Conservation (phyloP, 2,113 vertebrate genomes). For the Psettodes erumei region DNA sequence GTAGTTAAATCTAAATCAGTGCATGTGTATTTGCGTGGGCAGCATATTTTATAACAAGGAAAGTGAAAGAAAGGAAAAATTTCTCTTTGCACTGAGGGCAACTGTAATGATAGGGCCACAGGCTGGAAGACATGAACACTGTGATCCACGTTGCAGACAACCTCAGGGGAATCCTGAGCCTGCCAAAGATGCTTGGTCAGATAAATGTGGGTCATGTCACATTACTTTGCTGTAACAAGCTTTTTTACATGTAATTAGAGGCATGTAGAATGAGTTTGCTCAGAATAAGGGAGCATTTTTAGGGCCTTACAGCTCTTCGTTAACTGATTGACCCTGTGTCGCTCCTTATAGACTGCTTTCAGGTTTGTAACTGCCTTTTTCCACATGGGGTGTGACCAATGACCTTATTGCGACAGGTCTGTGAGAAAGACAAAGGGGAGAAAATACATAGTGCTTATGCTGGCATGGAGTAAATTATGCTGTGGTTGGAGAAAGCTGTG, state of each 20-base stretch:
- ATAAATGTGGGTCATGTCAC: conserved; percentile 40
- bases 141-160: conserved; percentile 47
- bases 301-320: conserved; percentile 8
- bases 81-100: conserved; percentile 29
- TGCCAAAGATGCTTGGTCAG: conserved; percentile 36
- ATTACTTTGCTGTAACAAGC: conserved; percentile 34
- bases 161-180: conserved; percentile 15
- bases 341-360: conserved; percentile 14
- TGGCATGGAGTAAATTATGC: conserved; percentile 7
- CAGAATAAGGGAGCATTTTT: conserved; percentile 30
- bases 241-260: conserved; percentile 46
- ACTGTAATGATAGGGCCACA: conserved; percentile 61
- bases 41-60: conserved; percentile 65
- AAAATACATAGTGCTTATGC: conserved; percentile 30
- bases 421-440: background rate
- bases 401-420: background rate
- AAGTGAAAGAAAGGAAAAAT: conserved; percentile 62
- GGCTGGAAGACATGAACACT: conserved; percentile 23
- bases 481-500: conserved; percentile 8
- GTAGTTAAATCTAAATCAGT: conserved; percentile 65
- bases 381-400: conserved; percentile 44
- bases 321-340: conserved; percentile 1
- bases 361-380: conserved; percentile 33
- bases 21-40: conserved; percentile 63
- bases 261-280: conserved; percentile 21